phyloP scores from a whole-genome alignment of 2,797 vertebrate genomes.

The Oreonectes daqikongensis region DNA sequence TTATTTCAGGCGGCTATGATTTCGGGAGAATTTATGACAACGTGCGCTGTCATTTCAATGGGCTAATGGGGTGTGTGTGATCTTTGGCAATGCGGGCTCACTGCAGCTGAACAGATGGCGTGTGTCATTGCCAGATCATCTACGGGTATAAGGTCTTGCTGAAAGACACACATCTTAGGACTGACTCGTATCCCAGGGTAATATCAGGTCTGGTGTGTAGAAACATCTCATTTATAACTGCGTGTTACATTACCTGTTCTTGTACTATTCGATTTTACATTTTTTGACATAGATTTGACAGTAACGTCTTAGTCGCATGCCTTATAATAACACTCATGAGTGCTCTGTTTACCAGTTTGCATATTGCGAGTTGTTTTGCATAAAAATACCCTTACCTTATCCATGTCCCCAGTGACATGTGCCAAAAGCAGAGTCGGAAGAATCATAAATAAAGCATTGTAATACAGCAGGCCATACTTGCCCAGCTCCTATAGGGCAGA shows the following conservation, averaged over 20 bases:
- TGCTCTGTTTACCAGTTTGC: too few species aligned
- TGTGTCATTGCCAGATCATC: slow-evolving; percentile 32
- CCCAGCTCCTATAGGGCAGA: slow-evolving; percentile 78
- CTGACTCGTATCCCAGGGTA: neutral
- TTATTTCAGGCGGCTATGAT: slow-evolving; percentile 4
- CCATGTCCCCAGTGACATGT: slow-evolving; percentile 81
- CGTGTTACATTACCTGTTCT: neutral
- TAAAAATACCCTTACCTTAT: slow-evolving; percentile 73
- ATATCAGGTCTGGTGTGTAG: slow-evolving; percentile 14
- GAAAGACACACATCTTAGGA: slow-evolving; percentile 17
- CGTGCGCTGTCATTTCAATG: neutral
- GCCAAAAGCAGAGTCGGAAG: slow-evolving; percentile 81
- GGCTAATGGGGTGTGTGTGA: slow-evolving; percentile 6
- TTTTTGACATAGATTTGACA: neutral
- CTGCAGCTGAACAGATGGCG: slow-evolving; percentile 48
- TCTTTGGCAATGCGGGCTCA: slow-evolving; percentile 32
- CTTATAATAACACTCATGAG: neutral
- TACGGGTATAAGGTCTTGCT: slow-evolving; percentile 23
- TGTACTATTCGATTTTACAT: neutral
- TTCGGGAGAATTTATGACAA: slow-evolving; percentile 28
- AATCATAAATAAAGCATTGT: slow-evolving; percentile 88
- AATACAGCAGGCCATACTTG: slow-evolving; percentile 86
- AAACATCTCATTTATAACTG: neutral
- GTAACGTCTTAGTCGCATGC: neutral
- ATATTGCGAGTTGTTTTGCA: neutral